Percentiles rank a stretch among this genome's conserved stretches.
phyloP scores from a whole-genome alignment of 2,797 vertebrate genomes.

The Taeniopygia guttata region DNA sequence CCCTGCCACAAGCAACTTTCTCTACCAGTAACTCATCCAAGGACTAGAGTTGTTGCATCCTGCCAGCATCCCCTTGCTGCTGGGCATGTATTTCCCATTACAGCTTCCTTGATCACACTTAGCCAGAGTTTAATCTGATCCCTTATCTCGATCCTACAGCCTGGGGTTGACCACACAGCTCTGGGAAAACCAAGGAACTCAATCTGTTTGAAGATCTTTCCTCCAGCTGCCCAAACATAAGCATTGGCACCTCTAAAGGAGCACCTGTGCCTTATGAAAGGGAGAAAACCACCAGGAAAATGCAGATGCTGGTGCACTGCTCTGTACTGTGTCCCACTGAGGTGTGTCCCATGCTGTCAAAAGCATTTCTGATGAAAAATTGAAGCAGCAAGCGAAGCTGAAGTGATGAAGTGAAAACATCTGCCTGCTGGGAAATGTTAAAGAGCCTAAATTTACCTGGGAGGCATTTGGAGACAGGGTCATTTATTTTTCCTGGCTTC shows the following conservation, averaged over 20 bases:
- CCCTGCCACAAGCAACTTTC: neutral
- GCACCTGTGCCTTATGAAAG: neutral
- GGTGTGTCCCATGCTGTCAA: neutral
- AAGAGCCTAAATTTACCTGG: neutral
- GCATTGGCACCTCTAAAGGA: neutral
- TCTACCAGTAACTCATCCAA: neutral
- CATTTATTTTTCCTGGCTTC: neutral
- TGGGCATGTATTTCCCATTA: neutral
- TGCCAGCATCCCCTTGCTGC: neutral
- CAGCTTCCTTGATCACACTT: neutral
- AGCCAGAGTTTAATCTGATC: neutral
- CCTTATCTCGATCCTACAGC: neutral
- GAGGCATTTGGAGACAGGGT: neutral
- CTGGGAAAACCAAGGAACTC: neutral
- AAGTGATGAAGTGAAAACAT: slow-evolving; percentile 10
- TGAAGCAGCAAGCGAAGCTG: neutral
- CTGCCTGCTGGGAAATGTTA: neutral
- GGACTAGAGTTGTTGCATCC: neutral
- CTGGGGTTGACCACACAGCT: neutral
- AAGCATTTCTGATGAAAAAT: neutral
- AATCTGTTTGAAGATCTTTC: neutral
- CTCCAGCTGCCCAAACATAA: neutral
- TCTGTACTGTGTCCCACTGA: neutral
- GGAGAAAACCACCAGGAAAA: neutral
- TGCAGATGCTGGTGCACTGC: neutral